A percentile compares a stretch with the other conserved stretches of the same genome.
Evolutionary conservation across 2,888 invertebrate species (phyloP).

Genomic region (Epistrophe eligans): DNA sequence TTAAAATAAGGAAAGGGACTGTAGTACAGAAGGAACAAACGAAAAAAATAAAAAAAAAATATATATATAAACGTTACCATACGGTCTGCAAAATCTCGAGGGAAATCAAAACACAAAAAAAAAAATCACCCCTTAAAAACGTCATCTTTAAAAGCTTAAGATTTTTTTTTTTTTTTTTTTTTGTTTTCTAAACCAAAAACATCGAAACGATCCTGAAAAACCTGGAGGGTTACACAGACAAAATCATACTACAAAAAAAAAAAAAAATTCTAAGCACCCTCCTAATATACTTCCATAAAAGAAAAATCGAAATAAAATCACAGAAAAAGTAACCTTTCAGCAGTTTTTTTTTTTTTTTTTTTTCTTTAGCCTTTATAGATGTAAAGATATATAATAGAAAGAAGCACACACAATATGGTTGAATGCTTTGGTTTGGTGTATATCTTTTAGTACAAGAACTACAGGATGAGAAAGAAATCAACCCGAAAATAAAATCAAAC

Average conservation of each 20-base stretch:
- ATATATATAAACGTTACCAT: constrained; percentile 55
- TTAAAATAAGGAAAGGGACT: background rate
- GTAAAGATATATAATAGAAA: constrained; percentile 26
- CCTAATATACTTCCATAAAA: constrained; percentile 58
- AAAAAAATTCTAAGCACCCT: constrained; percentile 48
- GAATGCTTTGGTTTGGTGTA: constrained; percentile 33
- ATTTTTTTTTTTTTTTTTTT: constrained; percentile 34
- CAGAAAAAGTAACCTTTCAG: constrained; percentile 65
- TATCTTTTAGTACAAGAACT: constrained; percentile 25
- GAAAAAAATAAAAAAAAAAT: background rate
- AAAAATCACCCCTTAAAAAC: constrained; percentile 49
- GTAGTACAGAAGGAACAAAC: background rate
- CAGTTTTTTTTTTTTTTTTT: constrained; percentile 15
- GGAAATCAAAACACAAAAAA: constrained; percentile 61
- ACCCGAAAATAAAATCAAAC: constrained; percentile 74
- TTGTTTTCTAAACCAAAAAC: constrained; percentile 13
- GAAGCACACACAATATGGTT: constrained; percentile 67
- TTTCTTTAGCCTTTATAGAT: constrained; percentile 14
- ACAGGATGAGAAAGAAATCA: constrained; percentile 61
- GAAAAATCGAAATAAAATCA: constrained; percentile 64
- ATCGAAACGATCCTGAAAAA: constrained; percentile 33
- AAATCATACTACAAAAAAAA: constrained; percentile 15
- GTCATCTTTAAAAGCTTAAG: constrained; percentile 70
- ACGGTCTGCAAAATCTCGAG: constrained; percentile 59
- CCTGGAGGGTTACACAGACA: constrained; percentile 45